phyloP scores from a whole-genome alignment of 1,140 invertebrate genomes.

The Mamestra configurata region DNA sequence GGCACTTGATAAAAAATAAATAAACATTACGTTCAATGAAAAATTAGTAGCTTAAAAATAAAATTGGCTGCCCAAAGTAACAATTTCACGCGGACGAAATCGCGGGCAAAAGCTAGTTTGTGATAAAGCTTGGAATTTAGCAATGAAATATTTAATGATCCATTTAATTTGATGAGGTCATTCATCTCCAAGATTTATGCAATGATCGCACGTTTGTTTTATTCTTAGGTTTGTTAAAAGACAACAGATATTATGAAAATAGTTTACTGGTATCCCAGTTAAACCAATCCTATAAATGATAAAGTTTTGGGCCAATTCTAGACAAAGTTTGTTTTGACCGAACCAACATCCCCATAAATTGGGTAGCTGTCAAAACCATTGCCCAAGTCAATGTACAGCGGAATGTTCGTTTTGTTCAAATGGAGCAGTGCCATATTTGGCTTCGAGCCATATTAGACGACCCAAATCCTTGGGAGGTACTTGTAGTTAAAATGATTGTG shows the following conservation, averaged over 20 bases:
- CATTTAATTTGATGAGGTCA: background rate
- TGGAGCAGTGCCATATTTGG: background rate
- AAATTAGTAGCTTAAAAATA: no score
- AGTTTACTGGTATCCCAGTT: background rate
- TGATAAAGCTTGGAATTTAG: background rate
- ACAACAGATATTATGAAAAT: no score
- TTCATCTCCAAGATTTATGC: background rate
- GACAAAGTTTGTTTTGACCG: slow-evolving; percentile 5
- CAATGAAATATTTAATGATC: background rate
- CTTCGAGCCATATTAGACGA: background rate
- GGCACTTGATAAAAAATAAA: no score
- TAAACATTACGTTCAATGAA: no score
- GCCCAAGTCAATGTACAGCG: background rate
- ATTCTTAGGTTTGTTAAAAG: no score
- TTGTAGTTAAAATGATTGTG: no score
- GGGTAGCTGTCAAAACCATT: background rate
- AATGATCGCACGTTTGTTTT: background rate
- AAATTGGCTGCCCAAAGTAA: no score
- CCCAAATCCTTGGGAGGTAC: background rate
- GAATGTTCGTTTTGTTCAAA: slow-evolving; percentile 8
- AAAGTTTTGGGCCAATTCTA: background rate
- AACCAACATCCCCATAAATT: slow-evolving; percentile 13
- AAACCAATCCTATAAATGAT: background rate
- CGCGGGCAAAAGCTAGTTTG: no score
- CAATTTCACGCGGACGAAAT: no score